Evolutionary conservation across 2,797 vertebrate genomes (phyloP).

Genomic region (Trachurus trachurus): DNA sequence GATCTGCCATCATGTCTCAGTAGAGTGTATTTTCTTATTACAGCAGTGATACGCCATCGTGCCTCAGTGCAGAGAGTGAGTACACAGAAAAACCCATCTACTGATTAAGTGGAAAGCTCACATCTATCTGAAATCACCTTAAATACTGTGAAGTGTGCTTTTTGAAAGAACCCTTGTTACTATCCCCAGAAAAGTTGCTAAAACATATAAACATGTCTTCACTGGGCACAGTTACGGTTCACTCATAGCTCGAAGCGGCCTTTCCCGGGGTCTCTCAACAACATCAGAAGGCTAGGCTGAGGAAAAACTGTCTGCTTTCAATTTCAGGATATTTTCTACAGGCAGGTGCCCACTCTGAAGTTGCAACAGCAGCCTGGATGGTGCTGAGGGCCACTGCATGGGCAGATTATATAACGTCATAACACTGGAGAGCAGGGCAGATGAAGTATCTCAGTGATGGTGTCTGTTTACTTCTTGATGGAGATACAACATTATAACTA

Average conservation of each 20-base stretch:
- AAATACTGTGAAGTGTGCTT: background rate
- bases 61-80: constrained; percentile 11
- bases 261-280: constrained; percentile 55
- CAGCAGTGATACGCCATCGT: constrained; percentile 3
- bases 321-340: constrained; percentile 62
- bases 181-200: background rate
- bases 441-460: constrained; percentile 52
- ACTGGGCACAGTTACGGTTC: constrained; percentile 48
- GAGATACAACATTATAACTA: constrained; percentile 33
- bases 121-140: background rate
- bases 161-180: background rate
- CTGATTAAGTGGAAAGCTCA: constrained; percentile 14
- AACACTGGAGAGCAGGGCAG: constrained; percentile 48
- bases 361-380: constrained; percentile 48
- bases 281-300: constrained; percentile 70
- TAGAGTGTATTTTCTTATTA: background rate
- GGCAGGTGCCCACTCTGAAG: constrained; percentile 64
- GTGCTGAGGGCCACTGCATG: constrained; percentile 66
- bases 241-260: constrained; percentile 58
- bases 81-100: constrained; percentile 17
- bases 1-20: constrained; percentile 14
- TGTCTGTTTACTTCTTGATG: constrained; percentile 44
- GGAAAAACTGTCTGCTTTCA: constrained; percentile 57
- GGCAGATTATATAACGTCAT: constrained; percentile 72
- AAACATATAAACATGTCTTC: constrained; percentile 38